phyloP scores from a whole-genome alignment of 2,113 vertebrate genomes.

The Macaca fascicularis region T2T-MFA8v1.1 NC_088377.1:117901001-117901500 shows the following conservation, averaged over 20 bases:
- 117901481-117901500: background rate
- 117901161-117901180: background rate
- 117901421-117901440: background rate
- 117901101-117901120: background rate
- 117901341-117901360: background rate
- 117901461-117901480: background rate
- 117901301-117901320: background rate
- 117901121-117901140: background rate
- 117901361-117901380: background rate
- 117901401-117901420: background rate
- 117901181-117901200: background rate
- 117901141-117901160: background rate
- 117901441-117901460: background rate
- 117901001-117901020: too few species aligned
- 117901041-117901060: too few species aligned
- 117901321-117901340: background rate
- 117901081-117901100: background rate
- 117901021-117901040: too few species aligned
- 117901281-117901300: background rate
- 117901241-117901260: conserved; percentile 8
- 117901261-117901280: background rate
- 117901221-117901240: background rate
- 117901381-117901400: background rate
- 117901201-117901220: background rate
- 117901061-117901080: background rate